Conservation (phyloP, 2,113 vertebrate species). For the Calidris pygmaea region DNA sequence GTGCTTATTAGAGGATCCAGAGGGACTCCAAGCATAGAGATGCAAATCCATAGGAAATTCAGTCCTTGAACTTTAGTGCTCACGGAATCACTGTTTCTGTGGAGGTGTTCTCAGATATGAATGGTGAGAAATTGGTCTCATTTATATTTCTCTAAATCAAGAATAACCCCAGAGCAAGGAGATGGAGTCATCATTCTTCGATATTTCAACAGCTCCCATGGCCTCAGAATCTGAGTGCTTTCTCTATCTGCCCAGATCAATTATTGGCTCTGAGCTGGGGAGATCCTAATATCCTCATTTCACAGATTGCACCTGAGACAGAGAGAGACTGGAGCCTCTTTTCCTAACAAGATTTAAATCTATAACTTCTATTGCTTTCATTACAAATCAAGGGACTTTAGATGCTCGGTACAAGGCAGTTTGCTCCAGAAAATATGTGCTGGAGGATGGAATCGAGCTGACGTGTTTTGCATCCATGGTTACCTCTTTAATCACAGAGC, state of each 20-base stretch:
- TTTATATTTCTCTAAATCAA: not conserved
- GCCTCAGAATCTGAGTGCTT: not conserved
- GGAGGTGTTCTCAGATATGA: not conserved
- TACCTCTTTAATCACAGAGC: not conserved
- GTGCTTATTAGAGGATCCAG: not conserved
- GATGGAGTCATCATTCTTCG: not conserved
- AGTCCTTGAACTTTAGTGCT: not conserved
- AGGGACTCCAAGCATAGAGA: not conserved
- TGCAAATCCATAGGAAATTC: slow-evolving; percentile 30
- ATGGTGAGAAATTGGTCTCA: not conserved
- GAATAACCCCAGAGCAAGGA: not conserved
- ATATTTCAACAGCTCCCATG: not conserved
- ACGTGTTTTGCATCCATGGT: not conserved
- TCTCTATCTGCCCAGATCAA: not conserved
- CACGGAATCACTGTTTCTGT: not conserved
- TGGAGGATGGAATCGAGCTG: not conserved
- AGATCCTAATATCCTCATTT: not conserved
- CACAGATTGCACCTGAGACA: not conserved
- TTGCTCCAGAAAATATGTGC: not conserved
- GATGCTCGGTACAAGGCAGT: not conserved
- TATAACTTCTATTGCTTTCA: not conserved
- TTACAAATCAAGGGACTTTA: not conserved
- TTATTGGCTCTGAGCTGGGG: not conserved
- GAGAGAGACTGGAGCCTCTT: not conserved
- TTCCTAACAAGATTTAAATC: slow-evolving; percentile 11